Conservation (phyloP, 2,113 vertebrate species). For the Sylvilagus bachmani region DNA sequence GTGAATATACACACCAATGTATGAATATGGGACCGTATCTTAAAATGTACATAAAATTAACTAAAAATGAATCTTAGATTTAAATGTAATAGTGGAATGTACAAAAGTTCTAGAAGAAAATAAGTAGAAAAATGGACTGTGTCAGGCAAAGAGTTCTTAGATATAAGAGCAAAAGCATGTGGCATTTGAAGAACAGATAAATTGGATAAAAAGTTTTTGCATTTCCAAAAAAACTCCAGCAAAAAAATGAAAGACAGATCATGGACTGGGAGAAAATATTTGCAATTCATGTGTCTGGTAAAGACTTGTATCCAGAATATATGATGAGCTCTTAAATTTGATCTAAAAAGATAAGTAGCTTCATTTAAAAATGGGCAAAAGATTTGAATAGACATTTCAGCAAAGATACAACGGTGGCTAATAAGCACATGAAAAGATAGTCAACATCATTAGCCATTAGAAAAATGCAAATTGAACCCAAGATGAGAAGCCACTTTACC, state of each 20-base stretch:
- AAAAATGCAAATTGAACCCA: too few relatives aligned
- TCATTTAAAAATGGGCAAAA: too few relatives aligned
- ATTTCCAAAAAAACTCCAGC: too few relatives aligned
- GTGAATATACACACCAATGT: not conserved
- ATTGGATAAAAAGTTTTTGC: too few relatives aligned
- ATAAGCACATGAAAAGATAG: too few relatives aligned
- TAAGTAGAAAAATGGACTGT: not conserved
- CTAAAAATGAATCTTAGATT: not conserved
- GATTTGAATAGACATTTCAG: too few relatives aligned
- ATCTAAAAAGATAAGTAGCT: not conserved
- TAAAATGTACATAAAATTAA: conserved; percentile 14
- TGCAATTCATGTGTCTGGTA: conserved; percentile 8
- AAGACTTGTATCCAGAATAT: not conserved
- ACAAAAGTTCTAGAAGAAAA: too few relatives aligned
- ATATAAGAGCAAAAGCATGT: not conserved
- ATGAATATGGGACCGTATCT: not conserved
- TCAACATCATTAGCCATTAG: too few relatives aligned
- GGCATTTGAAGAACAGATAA: not conserved
- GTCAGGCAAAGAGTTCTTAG: conserved; percentile 31
- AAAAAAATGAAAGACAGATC: too few relatives aligned
- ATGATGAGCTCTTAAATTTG: not conserved
- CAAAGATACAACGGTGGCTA: too few relatives aligned
- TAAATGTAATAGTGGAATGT: not conserved
- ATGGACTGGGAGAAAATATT: conserved; percentile 32
- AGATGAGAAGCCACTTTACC: not conserved